These are phyloP conservation scores for Lumbricus terrestris DNA, from an alignment of 2,888 invertebrate genomes.

Conservation along the genomic window DNA sequence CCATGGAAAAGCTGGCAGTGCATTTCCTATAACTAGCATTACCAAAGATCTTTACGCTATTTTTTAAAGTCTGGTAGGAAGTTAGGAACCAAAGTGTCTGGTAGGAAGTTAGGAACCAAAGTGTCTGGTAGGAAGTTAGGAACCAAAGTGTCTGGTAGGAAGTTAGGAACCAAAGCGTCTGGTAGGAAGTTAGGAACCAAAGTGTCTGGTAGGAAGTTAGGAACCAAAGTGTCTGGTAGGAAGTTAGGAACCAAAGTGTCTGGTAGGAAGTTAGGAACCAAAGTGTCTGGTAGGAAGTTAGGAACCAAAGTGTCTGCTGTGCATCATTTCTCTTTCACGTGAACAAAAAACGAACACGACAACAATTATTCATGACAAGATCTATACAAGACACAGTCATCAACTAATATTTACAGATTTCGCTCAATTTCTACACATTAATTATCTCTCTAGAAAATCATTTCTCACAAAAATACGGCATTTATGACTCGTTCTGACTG, in stretches of 20 bases:
- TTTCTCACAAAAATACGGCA: background rate
- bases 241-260: no score
- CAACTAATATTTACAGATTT: background rate
- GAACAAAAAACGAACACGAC: background rate
- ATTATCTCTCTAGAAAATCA: conserved; percentile 9
- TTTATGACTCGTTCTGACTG: background rate
- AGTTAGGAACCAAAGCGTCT: no score
- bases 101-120: no score
- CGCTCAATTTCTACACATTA: conserved; percentile 7
- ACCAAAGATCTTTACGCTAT: background rate
- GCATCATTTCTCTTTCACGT: background rate
- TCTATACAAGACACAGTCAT: background rate
- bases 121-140: no score
- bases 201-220: background rate
- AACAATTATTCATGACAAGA: background rate
- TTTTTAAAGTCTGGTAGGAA: background rate
- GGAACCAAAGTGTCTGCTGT: background rate
- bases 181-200: no score
- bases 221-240: background rate
- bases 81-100: background rate
- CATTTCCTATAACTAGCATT: background rate
- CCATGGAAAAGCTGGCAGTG: no score
- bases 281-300: background rate
- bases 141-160: no score
- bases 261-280: background rate